phyloP scores from a whole-genome alignment of 2,888 invertebrate genomes.

The Apamea sordens region DNA sequence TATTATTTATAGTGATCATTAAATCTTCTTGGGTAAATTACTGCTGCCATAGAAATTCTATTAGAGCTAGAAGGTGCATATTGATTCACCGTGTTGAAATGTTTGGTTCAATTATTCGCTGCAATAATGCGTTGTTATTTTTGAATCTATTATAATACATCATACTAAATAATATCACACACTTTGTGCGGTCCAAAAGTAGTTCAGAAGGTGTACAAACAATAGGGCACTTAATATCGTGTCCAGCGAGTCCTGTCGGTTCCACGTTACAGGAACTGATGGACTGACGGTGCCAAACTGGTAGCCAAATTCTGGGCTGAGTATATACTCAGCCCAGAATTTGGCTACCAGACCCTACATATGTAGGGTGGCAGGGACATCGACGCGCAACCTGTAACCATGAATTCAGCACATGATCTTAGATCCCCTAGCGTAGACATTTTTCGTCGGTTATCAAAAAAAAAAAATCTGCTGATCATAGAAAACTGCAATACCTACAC shows the following conservation, averaged over 20 bases:
- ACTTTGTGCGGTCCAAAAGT: not conserved
- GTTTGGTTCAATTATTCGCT: conserved; percentile 6
- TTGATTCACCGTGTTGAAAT: conserved; percentile 25
- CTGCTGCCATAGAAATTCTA: conserved; percentile 17
- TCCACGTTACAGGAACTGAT: not conserved
- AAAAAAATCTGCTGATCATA: not conserved
- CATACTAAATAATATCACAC: not conserved
- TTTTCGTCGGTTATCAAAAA: not conserved
- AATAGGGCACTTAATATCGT: not conserved
- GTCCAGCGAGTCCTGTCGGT: not conserved
- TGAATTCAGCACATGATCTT: not conserved
- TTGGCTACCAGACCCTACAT: no score
- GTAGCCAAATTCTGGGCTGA: not conserved
- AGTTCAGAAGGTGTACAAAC: not conserved
- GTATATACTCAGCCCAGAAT: no score
- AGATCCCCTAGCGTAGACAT: not conserved
- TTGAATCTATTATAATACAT: not conserved
- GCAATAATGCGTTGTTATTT: not conserved
- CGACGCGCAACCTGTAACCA: not conserved
- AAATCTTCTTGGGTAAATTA: conserved; percentile 21
- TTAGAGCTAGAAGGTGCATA: not conserved
- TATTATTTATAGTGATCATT: conserved; percentile 32
- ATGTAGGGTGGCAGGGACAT: not conserved
- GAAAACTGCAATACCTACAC: no score
- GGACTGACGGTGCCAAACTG: not conserved